phyloP scores from a whole-genome alignment of 1,140 invertebrate genomes.

The Drosophila nigrodunni region DNA sequence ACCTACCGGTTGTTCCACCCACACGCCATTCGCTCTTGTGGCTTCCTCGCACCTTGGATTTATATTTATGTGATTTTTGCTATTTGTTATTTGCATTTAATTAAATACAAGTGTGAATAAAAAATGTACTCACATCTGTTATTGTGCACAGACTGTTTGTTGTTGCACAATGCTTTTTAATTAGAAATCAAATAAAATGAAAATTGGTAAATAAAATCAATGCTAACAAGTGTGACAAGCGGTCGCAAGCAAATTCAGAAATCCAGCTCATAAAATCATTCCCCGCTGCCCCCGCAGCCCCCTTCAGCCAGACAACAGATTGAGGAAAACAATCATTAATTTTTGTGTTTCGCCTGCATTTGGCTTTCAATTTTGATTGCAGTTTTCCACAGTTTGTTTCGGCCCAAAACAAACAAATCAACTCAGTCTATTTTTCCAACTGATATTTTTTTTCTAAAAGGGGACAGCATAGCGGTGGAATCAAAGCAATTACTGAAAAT shows the following conservation, averaged over 20 bases:
- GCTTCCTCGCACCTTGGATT: constrained; percentile 34
- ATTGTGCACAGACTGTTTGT: neutral
- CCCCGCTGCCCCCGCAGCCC: neutral
- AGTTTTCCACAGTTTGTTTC: constrained; percentile 38
- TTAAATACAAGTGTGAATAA: constrained; percentile 64
- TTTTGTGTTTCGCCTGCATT: constrained; percentile 46
- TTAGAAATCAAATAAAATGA: constrained; percentile 79
- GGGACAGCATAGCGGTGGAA: constrained; percentile 28
- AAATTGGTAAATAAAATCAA: constrained; percentile 67
- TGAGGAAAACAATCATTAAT: constrained; percentile 65
- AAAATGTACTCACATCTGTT: constrained; percentile 14
- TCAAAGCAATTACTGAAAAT: constrained; percentile 68
- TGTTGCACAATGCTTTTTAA: constrained; percentile 62
- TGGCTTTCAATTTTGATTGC: constrained; percentile 69
- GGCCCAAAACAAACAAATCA: constrained; percentile 60
- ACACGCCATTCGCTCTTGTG: neutral
- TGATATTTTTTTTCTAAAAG: neutral
- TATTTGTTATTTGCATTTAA: constrained; percentile 82
- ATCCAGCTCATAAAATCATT: constrained; percentile 10
- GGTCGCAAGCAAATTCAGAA: constrained; percentile 18
- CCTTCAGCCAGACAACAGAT: neutral
- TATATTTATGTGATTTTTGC: constrained; percentile 68
- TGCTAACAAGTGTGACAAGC: constrained; percentile 65
- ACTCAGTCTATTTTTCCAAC: neutral
- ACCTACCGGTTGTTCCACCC: no score